Evolutionary conservation across 2,888 invertebrate genomes (phyloP), one percentile per base, ranked within the genome.

Genomic region (Cheilosia vulpina): DNA sequence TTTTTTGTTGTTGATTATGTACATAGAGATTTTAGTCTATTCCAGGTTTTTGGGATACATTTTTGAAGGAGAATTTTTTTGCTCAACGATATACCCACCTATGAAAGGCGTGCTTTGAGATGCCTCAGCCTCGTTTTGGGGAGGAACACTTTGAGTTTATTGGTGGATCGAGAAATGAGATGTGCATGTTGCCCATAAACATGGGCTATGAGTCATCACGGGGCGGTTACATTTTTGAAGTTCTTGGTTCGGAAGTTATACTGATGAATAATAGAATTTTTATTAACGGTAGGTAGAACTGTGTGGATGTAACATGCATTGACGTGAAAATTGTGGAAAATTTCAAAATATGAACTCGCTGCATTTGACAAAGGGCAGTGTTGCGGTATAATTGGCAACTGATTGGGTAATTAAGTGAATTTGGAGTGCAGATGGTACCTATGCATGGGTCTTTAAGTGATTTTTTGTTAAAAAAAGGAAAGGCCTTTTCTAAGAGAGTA

Each of bases 151-250:
- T 38, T 9, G 38, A 66, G 43, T 13, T 58, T 41, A 76, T 76
- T 85, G 85, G 85, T 57, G 50, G 45, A 52, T 55, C 24, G 45
- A 34, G 47, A 27, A 58, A 58, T 60, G 47, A 38, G 45, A 76
- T 11, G 15, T 24, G 4, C 5, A 15, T 31, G 24, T 69, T 63
- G 34, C 55, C 77, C 57, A 50, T 45, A 55, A 72, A 66, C 65
- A 57, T 38, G 65, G 71, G 60, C 52, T 52, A 68, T 85, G 85
- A 85, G 80, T 85, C 85, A 85, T 85, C 85, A 31, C 3, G 43
- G 81, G 85, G 80, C n/a, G 84, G 75, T 43, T 53, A 65, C 63
- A 19, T 68, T 43, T 38, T 69, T 11, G 38, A 15, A 45, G 24
- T 62, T 52, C 58, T 58, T 34, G 53, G 3, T n/a, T 31, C 17